Conservation (phyloP, 64 coral and sea anemone species). For the Montipora cactus region DNA sequence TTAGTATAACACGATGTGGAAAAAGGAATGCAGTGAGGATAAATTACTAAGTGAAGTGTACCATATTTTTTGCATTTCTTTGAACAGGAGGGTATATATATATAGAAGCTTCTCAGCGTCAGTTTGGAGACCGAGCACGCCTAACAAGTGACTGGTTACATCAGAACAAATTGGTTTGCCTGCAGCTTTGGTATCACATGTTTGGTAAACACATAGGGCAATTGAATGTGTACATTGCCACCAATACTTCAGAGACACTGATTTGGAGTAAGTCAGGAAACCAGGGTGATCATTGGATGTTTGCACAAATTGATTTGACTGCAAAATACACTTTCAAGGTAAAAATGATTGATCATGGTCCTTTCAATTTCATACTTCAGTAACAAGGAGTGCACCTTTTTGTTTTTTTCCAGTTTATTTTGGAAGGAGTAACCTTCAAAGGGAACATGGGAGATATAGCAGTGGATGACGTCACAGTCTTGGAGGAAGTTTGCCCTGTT, state of each 20-base stretch:
- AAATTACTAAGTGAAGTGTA: too few relatives aligned
- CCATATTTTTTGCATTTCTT: neutral
- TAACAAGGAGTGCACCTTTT: too few relatives aligned
- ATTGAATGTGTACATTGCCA: conserved; percentile 19
- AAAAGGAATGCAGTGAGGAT: too few relatives aligned
- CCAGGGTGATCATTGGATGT: conserved; percentile 31
- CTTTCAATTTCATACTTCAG: too few relatives aligned
- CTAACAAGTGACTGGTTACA: conserved; percentile 42
- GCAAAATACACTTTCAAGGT: neutral
- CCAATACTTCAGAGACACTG: neutral
- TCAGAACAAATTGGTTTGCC: conserved; percentile 6
- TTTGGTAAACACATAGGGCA: conserved; percentile 40
- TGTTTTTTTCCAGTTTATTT: conserved; percentile 10
- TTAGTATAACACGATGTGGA: too few relatives aligned
- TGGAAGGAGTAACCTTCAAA: neutral
- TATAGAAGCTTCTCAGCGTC: conserved; percentile 32
- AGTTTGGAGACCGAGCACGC: conserved; percentile 8
- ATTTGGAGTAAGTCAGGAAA: neutral
- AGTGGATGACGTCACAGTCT: conserved; percentile 12
- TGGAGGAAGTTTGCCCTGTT: neutral
- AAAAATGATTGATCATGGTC: neutral
- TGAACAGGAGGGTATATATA: conserved; percentile 45
- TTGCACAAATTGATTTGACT: conserved; percentile 28
- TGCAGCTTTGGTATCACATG: conserved; percentile 72
- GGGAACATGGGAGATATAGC: conserved; percentile 26